Conservation (phyloP, 2,888 invertebrate genomes). For the Bugula neritina region DNA sequence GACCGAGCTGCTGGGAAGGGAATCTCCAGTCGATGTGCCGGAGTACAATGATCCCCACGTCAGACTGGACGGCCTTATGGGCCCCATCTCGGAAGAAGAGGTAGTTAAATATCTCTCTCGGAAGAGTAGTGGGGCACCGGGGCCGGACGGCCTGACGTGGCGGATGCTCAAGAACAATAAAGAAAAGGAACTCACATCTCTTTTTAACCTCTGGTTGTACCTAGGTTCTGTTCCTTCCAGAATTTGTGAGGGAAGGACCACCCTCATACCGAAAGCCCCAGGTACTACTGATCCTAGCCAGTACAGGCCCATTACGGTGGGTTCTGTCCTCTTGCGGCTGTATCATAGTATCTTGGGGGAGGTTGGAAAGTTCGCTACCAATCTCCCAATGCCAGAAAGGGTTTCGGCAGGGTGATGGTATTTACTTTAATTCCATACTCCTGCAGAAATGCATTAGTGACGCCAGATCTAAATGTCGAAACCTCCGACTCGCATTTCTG, state of each 20-base stretch:
- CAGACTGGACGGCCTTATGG: not conserved
- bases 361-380: not conserved
- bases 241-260: not conserved
- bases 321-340: not conserved
- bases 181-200: not conserved
- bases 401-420: not conserved
- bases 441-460: not conserved
- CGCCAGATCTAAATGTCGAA: too few relatives aligned
- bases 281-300: not conserved
- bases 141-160: conserved; percentile 9
- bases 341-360: not conserved
- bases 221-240: not conserved
- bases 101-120: not conserved
- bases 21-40: not conserved
- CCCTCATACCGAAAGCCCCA: not conserved
- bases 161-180: not conserved
- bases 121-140: too few relatives aligned
- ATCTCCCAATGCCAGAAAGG: not conserved
- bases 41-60: not conserved
- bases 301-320: not conserved
- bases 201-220: not conserved
- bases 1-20: not conserved
- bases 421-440: not conserved
- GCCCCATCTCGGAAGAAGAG: not conserved
- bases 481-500: not conserved